Conservation (phyloP, 2,113 vertebrate species). For the Entelurus aequoreus region DNA sequence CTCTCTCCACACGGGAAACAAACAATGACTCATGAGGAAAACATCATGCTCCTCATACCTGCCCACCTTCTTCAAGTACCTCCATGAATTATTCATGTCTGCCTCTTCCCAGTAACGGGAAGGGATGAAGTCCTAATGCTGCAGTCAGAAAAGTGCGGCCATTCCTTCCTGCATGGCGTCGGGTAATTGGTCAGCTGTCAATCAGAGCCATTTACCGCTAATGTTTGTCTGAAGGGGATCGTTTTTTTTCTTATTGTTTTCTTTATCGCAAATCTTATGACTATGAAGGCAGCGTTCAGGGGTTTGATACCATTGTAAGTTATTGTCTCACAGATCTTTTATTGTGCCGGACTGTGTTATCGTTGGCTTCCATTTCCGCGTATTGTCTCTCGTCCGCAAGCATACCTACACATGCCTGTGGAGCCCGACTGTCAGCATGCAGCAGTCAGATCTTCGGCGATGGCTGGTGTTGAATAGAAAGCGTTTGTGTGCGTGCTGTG, state of each 20-base stretch:
- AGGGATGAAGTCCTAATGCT: slow-evolving; percentile 15
- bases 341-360: background rate
- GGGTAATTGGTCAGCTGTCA: slow-evolving; percentile 9
- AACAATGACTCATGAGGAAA: slow-evolving; percentile 53
- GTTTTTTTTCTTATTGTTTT: too few relatives aligned
- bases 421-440: slow-evolving; percentile 15
- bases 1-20: slow-evolving; percentile 48
- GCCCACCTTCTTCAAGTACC: slow-evolving; percentile 7
- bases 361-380: background rate
- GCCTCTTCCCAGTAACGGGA: slow-evolving; percentile 23
- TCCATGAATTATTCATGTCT: slow-evolving; percentile 51
- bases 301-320: too few relatives aligned
- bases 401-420: background rate
- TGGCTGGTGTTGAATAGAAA: slow-evolving; percentile 18
- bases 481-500: slow-evolving; percentile 1
- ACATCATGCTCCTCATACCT: slow-evolving; percentile 23
- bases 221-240: slow-evolving; percentile 1
- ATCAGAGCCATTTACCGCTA: background rate
- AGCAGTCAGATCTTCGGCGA: slow-evolving; percentile 11
- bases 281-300: background rate
- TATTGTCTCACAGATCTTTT: too few relatives aligned
- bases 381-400: background rate
- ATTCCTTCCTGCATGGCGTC: background rate
- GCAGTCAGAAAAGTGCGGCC: slow-evolving; percentile 12
- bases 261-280: too few relatives aligned